These are phyloP conservation scores for Equus quagga DNA, from an alignment of 2,113 vertebrate species.

Conservation along the genomic window DNA sequence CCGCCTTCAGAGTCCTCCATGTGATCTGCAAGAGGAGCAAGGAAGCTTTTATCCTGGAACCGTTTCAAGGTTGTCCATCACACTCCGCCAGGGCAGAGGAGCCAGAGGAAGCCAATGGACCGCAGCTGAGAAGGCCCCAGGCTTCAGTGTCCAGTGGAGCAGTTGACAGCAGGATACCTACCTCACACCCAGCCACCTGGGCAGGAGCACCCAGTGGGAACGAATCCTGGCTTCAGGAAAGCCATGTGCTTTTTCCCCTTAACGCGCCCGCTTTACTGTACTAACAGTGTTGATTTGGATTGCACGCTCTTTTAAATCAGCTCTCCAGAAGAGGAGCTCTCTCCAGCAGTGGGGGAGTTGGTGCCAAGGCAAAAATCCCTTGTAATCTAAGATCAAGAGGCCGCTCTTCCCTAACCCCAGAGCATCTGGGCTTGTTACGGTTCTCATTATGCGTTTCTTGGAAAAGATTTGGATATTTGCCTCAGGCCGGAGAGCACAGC, in stretches of 20 bases:
- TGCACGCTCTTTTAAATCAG: neutral
- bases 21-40: neutral
- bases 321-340: neutral
- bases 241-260: neutral
- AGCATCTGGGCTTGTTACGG: neutral
- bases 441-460: neutral
- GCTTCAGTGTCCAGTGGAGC: neutral
- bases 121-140: neutral
- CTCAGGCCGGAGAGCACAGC: neutral
- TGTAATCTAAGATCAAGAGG: neutral
- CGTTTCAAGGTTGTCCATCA: constrained; percentile 2
- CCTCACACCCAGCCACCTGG: neutral
- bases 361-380: neutral
- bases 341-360: neutral
- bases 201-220: neutral
- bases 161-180: neutral
- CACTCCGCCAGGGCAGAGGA: neutral
- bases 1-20: neutral
- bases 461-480: neutral
- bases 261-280: neutral
- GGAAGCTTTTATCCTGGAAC: constrained; percentile 37
- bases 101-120: constrained; percentile 9
- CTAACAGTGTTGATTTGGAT: neutral
- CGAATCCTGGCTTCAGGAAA: neutral
- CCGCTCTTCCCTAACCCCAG: neutral